These are phyloP conservation scores for Sphaeridia pumilis DNA, from an alignment of 2,888 invertebrate species.

Conservation along the genomic window DNA sequence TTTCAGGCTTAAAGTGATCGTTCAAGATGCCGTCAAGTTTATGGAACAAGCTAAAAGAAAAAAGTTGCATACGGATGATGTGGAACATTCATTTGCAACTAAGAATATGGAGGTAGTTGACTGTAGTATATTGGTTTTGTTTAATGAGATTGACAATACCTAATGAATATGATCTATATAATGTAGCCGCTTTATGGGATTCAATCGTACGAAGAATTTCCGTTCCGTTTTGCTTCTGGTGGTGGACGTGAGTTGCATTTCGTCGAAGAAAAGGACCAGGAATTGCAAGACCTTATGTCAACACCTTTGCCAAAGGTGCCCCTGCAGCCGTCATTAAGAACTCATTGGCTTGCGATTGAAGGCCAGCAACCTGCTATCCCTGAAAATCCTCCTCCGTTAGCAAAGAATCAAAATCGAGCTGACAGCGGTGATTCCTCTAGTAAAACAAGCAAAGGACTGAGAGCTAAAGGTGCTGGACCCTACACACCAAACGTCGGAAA, in stretches of 20 bases:
- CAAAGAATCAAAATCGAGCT: constrained; percentile 62
- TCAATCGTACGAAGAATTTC: constrained; percentile 63
- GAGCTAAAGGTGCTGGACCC: constrained; percentile 31
- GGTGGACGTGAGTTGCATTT: constrained; percentile 93
- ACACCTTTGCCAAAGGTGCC: constrained; percentile 76
- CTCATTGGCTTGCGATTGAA: constrained; percentile 95
- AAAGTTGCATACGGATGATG: constrained; percentile 65
- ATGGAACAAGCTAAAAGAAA: constrained; percentile 83
- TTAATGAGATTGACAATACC: too few species aligned
- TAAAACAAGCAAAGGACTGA: constrained; percentile 53
- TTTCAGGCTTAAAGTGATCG: constrained; percentile 50
- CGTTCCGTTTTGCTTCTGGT: constrained; percentile 91
- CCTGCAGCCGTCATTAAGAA: constrained; percentile 57
- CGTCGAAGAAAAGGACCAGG: constrained; percentile 88
- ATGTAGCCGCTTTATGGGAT: constrained; percentile 85
- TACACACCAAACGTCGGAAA: constrained; percentile 33
- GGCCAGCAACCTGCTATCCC: constrained; percentile 96
- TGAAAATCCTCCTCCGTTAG: constrained; percentile 93
- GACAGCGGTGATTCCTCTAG: constrained; percentile 85
- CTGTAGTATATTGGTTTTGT: too few species aligned
- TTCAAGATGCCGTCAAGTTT: constrained; percentile 81
- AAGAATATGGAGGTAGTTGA: constrained; percentile 77
- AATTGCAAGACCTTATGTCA: constrained; percentile 70
- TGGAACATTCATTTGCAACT: constrained; percentile 79
- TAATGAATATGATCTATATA: too few species aligned